Percentiles rank a stretch among this genome's conserved stretches.
phyloP scores from a whole-genome alignment of 2,888 invertebrate species.

The Hypsopygia costalis region DNA sequence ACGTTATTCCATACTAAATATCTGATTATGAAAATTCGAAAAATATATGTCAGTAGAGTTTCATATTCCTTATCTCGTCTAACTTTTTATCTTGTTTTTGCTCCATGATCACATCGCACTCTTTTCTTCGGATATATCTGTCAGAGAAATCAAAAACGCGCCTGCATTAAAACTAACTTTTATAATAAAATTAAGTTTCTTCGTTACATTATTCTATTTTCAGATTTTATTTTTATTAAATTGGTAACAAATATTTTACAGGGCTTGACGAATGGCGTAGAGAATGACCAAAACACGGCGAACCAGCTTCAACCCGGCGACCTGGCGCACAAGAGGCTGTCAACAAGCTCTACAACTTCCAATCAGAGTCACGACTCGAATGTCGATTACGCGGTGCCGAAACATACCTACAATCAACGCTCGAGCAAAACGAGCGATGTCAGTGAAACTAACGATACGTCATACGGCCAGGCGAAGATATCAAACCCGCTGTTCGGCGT shows the following conservation, averaged over 20 bases:
- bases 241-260: slow-evolving; percentile 32
- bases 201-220: too few relatives aligned
- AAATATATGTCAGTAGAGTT: too few relatives aligned
- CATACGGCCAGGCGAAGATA: slow-evolving; percentile 51
- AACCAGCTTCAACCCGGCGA: slow-evolving; percentile 53
- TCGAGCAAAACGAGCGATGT: slow-evolving; percentile 43
- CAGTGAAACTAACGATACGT: slow-evolving; percentile 43
- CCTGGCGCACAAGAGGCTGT: slow-evolving; percentile 61
- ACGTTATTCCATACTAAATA: too few relatives aligned
- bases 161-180: too few relatives aligned
- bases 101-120: too few relatives aligned
- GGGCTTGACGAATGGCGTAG: slow-evolving; percentile 73
- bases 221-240: too few relatives aligned
- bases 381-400: slow-evolving; percentile 64
- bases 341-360: slow-evolving; percentile 66
- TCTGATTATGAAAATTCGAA: too few relatives aligned
- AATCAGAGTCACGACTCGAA: slow-evolving; percentile 72
- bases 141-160: too few relatives aligned
- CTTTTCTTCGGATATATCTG: too few relatives aligned
- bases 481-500: slow-evolving; percentile 72
- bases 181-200: too few relatives aligned
- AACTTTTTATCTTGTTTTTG: too few relatives aligned
- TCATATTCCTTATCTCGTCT: too few relatives aligned
- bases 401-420: slow-evolving; percentile 55
- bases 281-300: slow-evolving; percentile 69